phyloP scores from a whole-genome alignment of 2,888 invertebrate genomes.

The Troides oblongomaculatus region DNA sequence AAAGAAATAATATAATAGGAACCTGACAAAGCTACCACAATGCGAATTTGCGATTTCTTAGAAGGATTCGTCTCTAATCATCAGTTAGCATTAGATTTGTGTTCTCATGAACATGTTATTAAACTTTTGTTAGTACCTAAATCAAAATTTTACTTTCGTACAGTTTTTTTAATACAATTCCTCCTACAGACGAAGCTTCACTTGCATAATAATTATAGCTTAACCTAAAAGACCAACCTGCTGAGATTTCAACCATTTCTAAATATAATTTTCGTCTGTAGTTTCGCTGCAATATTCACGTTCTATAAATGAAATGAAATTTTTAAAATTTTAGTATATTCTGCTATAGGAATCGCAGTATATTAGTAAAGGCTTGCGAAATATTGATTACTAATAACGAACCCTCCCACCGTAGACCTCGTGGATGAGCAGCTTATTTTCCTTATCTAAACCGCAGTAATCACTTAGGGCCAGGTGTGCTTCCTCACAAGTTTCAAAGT shows the following conservation, averaged over 20 bases:
- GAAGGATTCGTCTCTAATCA: constrained; percentile 13
- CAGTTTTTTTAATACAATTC: neutral
- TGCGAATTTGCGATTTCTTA: constrained; percentile 15
- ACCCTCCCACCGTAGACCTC: neutral
- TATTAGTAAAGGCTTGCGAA: neutral
- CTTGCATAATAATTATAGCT: neutral
- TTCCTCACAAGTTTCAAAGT: neutral
- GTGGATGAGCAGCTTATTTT: neutral
- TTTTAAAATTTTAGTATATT: no score
- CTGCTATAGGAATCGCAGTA: no score
- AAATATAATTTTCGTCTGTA: no score
- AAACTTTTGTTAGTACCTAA: neutral
- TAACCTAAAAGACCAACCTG: neutral
- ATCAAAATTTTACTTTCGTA: neutral
- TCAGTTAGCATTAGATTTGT: neutral
- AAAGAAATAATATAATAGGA: neutral
- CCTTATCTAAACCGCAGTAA: constrained; percentile 1
- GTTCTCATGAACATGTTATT: neutral
- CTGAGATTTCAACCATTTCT: neutral
- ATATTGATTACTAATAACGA: neutral
- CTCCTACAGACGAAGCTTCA: neutral
- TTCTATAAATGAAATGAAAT: no score
- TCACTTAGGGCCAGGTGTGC: neutral
- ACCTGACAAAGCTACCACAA: constrained; percentile 13
- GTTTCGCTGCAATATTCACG: no score